phyloP scores from a whole-genome alignment of 2,113 vertebrate species.

The Dendropsophus ebraccatus region DNA sequence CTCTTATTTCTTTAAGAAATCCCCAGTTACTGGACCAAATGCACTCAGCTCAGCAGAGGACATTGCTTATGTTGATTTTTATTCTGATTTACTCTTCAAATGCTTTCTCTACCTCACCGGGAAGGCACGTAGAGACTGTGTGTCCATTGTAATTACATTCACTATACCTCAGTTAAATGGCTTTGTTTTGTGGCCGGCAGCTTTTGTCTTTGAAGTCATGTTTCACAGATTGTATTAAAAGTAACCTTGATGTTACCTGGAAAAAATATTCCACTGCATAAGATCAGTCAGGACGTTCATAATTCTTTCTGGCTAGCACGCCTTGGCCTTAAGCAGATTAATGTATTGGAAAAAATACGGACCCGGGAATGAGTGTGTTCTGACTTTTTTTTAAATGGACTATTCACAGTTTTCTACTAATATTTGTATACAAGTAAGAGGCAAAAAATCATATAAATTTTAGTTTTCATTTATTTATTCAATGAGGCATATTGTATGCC shows the following conservation, averaged over 20 bases:
- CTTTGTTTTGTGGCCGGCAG: constrained; percentile 48
- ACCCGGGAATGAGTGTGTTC: too few relatives aligned
- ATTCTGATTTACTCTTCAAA: constrained; percentile 40
- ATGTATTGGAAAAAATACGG: too few relatives aligned
- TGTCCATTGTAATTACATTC: constrained; percentile 53
- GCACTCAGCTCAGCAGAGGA: background rate
- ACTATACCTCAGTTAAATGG: constrained; percentile 45
- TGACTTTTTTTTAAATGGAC: too few relatives aligned
- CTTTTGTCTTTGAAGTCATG: constrained; percentile 28
- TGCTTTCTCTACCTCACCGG: constrained; percentile 25
- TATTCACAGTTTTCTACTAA: too few relatives aligned
- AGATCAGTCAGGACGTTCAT: background rate
- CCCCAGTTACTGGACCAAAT: background rate
- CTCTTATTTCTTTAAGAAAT: background rate
- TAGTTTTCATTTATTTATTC: too few relatives aligned
- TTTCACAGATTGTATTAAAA: constrained; percentile 38
- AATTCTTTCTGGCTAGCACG: background rate
- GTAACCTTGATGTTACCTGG: constrained; percentile 45
- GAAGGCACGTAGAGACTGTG: constrained; percentile 22
- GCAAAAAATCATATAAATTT: too few relatives aligned
- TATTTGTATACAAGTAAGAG: too few relatives aligned
- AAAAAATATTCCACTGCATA: constrained; percentile 26
- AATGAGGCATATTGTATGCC: too few relatives aligned
- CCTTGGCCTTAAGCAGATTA: too few relatives aligned
- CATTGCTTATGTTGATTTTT: constrained; percentile 32